Evolutionary conservation across 2,113 vertebrate species (phyloP), one percentile per base, ranked within the genome.

Genomic region (Regulus satrapa): DNA sequence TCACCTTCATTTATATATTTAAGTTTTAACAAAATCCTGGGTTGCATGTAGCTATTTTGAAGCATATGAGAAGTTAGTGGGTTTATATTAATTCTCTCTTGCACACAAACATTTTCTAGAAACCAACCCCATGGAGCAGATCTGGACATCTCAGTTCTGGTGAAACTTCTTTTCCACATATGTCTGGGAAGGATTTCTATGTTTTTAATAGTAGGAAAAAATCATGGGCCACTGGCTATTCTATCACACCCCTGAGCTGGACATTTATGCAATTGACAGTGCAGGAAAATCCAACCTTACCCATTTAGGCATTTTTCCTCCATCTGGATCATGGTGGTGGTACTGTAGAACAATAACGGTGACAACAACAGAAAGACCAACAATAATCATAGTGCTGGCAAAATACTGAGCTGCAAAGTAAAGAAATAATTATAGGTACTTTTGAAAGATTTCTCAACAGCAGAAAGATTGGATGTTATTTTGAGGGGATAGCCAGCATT

Each of bases 231-330:
- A 49, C 24, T 43, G 77, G 28, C 54, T 88, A 20, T 16, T 64
- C 11, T 51, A 0, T 66, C 16, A 13, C 17, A 55, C 31, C 24
- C 38, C 51, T 71, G 18, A 74, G 34, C 71, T 41, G 14, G 32
- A n/a, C 7, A 18, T 54, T 73, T 18, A 49, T 26, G 21, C 36
- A 29, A 23, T 18, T 18, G 32, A 45, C 26, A 94, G 31, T 18
- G n/a, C 58, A 69, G 23, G 43, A 92, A 89, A 92, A 83, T 49
- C 41, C 62, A 82, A 38, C 95, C 99, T 96, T 96, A 99, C 99
- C 99, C 99, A 99, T 96, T 99, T 99, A 26, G 99, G 99, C 99
- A 99, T 99, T 97, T 99, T 98, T 45, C 98, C 98, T 40, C 99
- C 99, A 26, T 99, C 98, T 1, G 99, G 99, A 91, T 99, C 99